Evolutionary conservation across 2,888 invertebrate species (phyloP).

Genomic region (Iselma pallidipennis): DNA sequence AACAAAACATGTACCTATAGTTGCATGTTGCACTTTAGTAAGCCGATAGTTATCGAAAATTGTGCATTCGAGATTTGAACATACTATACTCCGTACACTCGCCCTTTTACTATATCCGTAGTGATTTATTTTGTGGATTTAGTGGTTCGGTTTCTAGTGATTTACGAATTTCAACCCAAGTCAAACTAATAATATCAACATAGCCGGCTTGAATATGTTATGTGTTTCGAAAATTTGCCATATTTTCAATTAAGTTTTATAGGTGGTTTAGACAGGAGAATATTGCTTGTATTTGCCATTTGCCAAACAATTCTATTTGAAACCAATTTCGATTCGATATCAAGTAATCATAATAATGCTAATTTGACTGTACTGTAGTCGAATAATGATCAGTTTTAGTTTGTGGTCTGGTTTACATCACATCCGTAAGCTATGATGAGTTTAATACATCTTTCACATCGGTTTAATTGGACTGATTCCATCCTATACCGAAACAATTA

Average conservation of each 20-base stretch:
- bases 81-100: no score
- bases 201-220: background rate
- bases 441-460: conserved; percentile 15
- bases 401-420: conserved; percentile 11
- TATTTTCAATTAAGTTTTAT: background rate
- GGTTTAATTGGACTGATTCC: conserved; percentile 9
- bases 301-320: no score
- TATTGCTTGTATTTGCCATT: background rate
- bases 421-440: conserved; percentile 13
- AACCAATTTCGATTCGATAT: background rate
- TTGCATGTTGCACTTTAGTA: background rate
- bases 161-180: background rate
- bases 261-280: no score
- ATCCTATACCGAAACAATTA: background rate
- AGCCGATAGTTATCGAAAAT: background rate
- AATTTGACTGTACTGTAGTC: background rate
- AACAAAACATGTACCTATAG: background rate
- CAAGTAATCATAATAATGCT: background rate
- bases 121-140: background rate
- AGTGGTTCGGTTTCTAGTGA: background rate
- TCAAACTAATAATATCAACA: background rate
- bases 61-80: background rate
- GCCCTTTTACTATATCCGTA: background rate
- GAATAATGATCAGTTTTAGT: conserved; percentile 5
- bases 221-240: background rate